Base-by-base conservation (phyloP, 2,888 invertebrate species). In the Cryptus viduatorius region DNA sequence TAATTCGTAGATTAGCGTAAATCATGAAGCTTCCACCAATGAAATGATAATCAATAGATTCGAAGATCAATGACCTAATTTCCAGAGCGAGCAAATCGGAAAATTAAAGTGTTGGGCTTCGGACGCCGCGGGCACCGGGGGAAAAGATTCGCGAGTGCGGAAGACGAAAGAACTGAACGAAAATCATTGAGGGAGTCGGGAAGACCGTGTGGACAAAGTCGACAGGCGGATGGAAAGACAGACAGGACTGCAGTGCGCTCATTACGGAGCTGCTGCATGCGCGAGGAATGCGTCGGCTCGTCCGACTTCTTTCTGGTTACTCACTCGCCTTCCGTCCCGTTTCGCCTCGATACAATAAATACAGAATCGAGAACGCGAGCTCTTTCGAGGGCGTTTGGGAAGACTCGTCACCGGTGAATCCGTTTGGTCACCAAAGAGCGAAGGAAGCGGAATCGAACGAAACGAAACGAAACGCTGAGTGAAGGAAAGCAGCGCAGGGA, bases 181-280 rank as follows among this genome's bases (percentile, higher is more conserved):
- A 48, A 31, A 46, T 48, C 64, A 53, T 50, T 29, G 50, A 46
- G 72, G 67, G 44, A 59, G 56, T 65, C 37, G 61, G 67, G 14
- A 48, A 44, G 79, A 53, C 87, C 86, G 86, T 86, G 88, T 61
- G 61, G 61, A 87, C 84, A 76, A 37, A 85, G 79, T 79, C 85
- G 87, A 88, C 89, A 88, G 88, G 89, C 88, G 88, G 87, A 89
- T 85, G 89, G 90, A 91, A 92, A 92, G 92, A 91, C 91, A 88
- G 93, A 92, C 92, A 90, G 92, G 90, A 72, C 79, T 37, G 90
- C 90, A 92, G 93, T 91, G 89, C 92, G 92, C 92, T 93, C 93
- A 93, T 93, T 93, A 93, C 92, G 92, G 90, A 90, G 91, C 90
- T 90, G 91, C 91, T 90, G 92, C 92, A 90, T 88, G 87, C 92